Base-by-base conservation (phyloP, 2,888 invertebrate genomes). In the Acrobasis suavella region DNA sequence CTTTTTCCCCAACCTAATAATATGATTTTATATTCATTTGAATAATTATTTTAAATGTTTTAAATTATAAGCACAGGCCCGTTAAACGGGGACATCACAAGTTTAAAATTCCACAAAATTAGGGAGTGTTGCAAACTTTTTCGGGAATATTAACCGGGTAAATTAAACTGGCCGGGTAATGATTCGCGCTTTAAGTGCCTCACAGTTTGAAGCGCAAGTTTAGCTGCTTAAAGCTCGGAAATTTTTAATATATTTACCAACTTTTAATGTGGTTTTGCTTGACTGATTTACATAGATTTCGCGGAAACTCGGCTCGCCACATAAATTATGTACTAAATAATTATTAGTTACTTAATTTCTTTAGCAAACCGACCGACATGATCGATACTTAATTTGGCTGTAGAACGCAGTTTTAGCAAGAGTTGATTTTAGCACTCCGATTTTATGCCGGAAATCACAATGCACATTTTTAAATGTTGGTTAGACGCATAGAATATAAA, bases 101-200 rank as follows among this genome's bases (percentile, higher is more conserved):
- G 62, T 54, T 62, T 22, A 15, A 16, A 49, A 46, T 49, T 49
- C 37, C 54, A 12, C 62, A 14, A 37, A 55, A 54, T 52, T 52
- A 38, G 32, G 37, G 46, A 32, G 66, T 42, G 56, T 42, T 42
- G 56, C 12, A 22, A 75, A 75, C 75, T 76, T 76, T 71, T 65
- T 62, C 52, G 62, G 65, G 73, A 73, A 74, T 76, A 80, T 79
- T 80, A 79, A 75, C 76, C 69, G 74, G 69, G 73, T 77, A 78
- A 82, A 82, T 81, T 83, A 78, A 82, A 77, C 71, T 72, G 69
- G 65, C 63, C 50, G 50, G 12, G 59, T 59, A 59, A 50, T 50
- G 59, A 50, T 59, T 59, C 50, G 59, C 55, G 55, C n/a, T 38
- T 55, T 39, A 55, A 55, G 56, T 42, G 42, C 56, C 17, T 22